Percentiles rank a stretch among this genome's conserved stretches.
phyloP scores from a whole-genome alignment of 1,140 invertebrate species.

The Melipona quadrifasciata region DNA sequence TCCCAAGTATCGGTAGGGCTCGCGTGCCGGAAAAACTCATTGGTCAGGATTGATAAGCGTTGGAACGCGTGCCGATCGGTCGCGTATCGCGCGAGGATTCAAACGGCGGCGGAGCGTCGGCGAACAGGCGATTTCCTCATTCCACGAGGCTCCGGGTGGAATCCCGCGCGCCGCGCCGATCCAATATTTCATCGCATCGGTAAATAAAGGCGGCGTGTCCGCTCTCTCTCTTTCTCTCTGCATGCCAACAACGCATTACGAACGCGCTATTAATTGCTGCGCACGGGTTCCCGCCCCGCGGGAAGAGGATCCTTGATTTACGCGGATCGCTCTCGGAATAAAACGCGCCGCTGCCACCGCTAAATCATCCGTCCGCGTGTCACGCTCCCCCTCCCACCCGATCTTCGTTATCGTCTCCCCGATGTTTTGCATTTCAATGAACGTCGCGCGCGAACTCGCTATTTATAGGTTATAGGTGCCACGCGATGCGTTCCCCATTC shows the following conservation, averaged over 20 bases:
- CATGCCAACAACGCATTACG: slow-evolving; percentile 74
- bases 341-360: slow-evolving; percentile 33
- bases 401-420: slow-evolving; percentile 5
- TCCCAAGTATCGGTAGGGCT: neutral
- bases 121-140: slow-evolving; percentile 34
- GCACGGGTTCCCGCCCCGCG: slow-evolving; percentile 48
- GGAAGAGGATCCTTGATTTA: slow-evolving; percentile 50
- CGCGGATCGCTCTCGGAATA: neutral
- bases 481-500: neutral
- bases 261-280: slow-evolving; percentile 75
- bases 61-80: slow-evolving; percentile 3
- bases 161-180: slow-evolving; percentile 18
- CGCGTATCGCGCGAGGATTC: slow-evolving; percentile 15
- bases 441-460: neutral
- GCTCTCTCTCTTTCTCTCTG: slow-evolving; percentile 40
- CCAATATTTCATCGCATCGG: slow-evolving; percentile 51
- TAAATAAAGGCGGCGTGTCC: slow-evolving; percentile 65
- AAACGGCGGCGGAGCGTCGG: neutral
- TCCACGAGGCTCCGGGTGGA: slow-evolving; percentile 16
- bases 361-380: slow-evolving; percentile 30
- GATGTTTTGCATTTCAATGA: slow-evolving; percentile 50
- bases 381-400: neutral
- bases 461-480: slow-evolving; percentile 23
- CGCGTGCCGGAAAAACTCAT: neutral
- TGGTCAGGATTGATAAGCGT: neutral